Base-by-base conservation (phyloP, 2,113 vertebrate species). In the Podilymbus podiceps region DNA sequence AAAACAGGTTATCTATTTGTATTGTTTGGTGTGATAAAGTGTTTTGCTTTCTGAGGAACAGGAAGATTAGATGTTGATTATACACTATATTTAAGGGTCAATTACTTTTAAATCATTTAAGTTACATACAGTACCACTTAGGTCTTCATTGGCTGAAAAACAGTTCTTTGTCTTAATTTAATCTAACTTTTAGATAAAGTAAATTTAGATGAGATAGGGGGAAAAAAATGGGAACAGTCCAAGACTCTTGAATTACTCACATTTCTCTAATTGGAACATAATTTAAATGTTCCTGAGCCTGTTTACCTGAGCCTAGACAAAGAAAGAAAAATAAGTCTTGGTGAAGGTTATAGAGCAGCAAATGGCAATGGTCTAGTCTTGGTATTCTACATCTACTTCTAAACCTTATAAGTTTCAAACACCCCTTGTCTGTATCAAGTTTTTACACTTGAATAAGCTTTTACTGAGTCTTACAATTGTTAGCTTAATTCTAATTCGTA, bases 11-110 rank as follows among this genome's bases (percentile, higher is more conserved):
- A 68, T 58, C 78, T 74, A 18, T 77, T 77, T 30, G 63, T 76
- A n/a, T 40, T 81, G 3, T 50, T 83, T 64, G 5, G 4, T 60
- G 15, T n/a, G 15, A 28, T 50, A 73, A 59, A 87, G 1, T 3
- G 5, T 50, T 58, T 53, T 66, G 5, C 55, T 62, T 79, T 86
- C 31, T 82, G 50, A 82, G 30, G 17, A 95, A 76, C 12, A 35
- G 31, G 38, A 84, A 88, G 11, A 81, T 91, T 85, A 68, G 15
- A 73, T 49, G 28, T 5, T 85, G 19, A 85, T 81, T 91, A 46
- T 49, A 38, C 1, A 5, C 7, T 30, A 42, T 0, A 0, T 86
- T 80, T 62, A 62, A 83, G 55, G 30, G 22, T 74, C 53, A 92
- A 64, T 76, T 90, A 53, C 6, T 83, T 88, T 62, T 21, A 73